Base-by-base conservation (phyloP, 2,113 vertebrate species). In the Bucco capensis region DNA sequence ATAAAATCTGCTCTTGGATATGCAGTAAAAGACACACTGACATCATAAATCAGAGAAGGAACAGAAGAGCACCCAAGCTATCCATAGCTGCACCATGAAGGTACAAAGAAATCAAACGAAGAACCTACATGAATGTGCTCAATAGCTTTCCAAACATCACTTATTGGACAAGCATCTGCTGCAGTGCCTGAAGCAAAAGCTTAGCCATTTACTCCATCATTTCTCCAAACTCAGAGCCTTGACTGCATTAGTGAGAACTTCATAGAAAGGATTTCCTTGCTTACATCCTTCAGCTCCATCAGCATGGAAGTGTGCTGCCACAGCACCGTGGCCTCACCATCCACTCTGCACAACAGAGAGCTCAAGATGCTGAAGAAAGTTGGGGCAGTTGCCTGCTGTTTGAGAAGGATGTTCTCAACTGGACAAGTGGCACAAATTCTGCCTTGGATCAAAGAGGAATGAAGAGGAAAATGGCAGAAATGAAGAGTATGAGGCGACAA, bases 1-100 rank as follows among this genome's bases (percentile, higher is more conserved):
- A 90, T 60, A 93, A 86, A 92, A 79, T 47, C 47, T 88, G 35
- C 33, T 66, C 64, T 80, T 74, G 56, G 24, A 74, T 71, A 51
- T 9, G 30, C 28, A 83, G 58, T 83, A 86, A 93, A 92, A 83
- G 27, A 81, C 33, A 78, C 4, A 6, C 10, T 96, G 81, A 90
- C 77, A 92, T 40, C 84, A 94, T 51, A 78, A 88, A 73, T 33
- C 16, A 30, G 38, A 66, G 35, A 75, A 61, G 18, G 37, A 89
- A 73, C 51, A 73, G 27, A 88, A 90, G 86, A 85, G 53, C 24
- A 50, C 14, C 47, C 57, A 73, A 9, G 23, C 14, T 40, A 79
- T 72, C 54, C 60, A 91, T 93, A 90, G 56, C 62, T 85, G 49
- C 6, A 35, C 27, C 60, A 19, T 24, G 80, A 75, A 65, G 6